phyloP scores from a whole-genome alignment of 2,888 invertebrate species.

The Cantharis lateralis region DNA sequence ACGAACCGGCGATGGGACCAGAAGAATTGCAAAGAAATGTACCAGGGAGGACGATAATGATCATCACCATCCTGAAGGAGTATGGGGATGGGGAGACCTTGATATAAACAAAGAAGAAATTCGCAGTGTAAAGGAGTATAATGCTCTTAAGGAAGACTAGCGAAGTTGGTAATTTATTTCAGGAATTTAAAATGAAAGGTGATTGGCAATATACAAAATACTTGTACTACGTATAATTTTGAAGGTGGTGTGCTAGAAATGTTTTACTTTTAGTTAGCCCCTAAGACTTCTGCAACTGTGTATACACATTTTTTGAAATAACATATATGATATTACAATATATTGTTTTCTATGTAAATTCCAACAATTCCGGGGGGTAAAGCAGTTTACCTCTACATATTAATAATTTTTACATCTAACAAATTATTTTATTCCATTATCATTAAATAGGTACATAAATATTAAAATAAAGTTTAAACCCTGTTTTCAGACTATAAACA shows the following conservation, averaged over 20 bases:
- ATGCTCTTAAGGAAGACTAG: conserved; percentile 37
- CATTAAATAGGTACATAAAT: neutral
- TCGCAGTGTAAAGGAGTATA: conserved; percentile 39
- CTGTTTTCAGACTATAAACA: neutral
- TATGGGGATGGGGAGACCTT: conserved; percentile 86
- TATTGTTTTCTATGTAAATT: too few species aligned
- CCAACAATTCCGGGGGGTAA: too few species aligned
- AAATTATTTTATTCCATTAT: neutral
- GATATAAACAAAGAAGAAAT: conserved; percentile 74
- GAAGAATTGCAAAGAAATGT: conserved; percentile 29
- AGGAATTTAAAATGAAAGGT: too few species aligned
- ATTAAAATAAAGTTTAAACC: neutral
- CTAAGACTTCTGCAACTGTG: too few species aligned
- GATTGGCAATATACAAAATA: too few species aligned
- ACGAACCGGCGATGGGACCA: conserved; percentile 37
- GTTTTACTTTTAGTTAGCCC: too few species aligned
- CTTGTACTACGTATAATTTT: too few species aligned
- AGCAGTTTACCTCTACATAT: too few species aligned
- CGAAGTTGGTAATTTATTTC: too few species aligned
- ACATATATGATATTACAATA: too few species aligned
- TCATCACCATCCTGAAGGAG: conserved; percentile 58
- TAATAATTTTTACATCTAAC: neutral
- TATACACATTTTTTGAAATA: too few species aligned
- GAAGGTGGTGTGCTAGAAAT: too few species aligned
- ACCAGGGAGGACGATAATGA: conserved; percentile 48